A percentile compares a stretch with the other conserved stretches of the same genome.
Conservation (phyloP, 1,140 invertebrate species). For the Pogonognathellus flavescens region DNA sequence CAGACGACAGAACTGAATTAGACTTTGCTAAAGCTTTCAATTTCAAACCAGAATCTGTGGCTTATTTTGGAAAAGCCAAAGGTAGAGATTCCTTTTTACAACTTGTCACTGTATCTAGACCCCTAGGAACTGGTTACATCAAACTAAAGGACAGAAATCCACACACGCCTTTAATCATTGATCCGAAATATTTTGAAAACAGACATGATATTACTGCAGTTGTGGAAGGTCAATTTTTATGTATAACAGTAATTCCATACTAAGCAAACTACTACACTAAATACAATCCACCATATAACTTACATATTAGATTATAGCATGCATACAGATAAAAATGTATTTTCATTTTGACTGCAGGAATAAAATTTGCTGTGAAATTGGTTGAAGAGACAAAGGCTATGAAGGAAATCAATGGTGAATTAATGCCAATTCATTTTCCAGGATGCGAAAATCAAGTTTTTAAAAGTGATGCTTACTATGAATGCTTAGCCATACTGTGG, state of each 20-base stretch:
- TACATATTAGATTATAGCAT: background rate
- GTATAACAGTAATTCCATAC: background rate
- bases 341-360: background rate
- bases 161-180: conserved; percentile 25
- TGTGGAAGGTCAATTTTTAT: conserved; percentile 22
- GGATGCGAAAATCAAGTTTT: conserved; percentile 26
- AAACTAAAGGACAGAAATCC: conserved; percentile 35
- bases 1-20: background rate
- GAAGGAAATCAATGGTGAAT: conserved; percentile 11
- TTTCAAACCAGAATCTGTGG: background rate
- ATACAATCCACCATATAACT: too few relatives aligned
- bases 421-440: conserved; percentile 22
- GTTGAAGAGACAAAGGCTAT: conserved; percentile 24
- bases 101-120: conserved; percentile 23
- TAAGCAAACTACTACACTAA: background rate
- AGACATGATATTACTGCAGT: background rate
- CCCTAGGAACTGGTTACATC: background rate
- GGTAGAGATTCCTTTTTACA: conserved; percentile 35
- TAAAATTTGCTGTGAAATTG: conserved; percentile 42
- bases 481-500: conserved; percentile 30
- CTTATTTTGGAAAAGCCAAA: background rate
- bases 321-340: background rate
- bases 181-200: conserved; percentile 25
- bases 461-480: conserved; percentile 35
- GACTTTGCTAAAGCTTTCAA: conserved; percentile 24